Conservation (phyloP, 2,888 invertebrate species). For the Netelia fuscicornis region DNA sequence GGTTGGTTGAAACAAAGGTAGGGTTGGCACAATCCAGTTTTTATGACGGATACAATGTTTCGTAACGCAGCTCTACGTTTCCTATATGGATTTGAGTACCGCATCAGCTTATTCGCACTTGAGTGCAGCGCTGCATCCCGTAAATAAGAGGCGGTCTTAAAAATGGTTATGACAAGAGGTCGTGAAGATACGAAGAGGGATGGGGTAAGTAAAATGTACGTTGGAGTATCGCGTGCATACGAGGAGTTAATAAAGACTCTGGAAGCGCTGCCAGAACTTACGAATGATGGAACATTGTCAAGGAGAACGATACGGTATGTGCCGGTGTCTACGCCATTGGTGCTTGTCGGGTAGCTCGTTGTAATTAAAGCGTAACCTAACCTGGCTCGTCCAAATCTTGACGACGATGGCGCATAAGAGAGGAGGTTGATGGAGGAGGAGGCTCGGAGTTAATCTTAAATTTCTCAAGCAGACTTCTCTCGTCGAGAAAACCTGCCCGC, state of each 20-base stretch:
- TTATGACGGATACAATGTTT: no score
- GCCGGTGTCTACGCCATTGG: conserved; percentile 12
- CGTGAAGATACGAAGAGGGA: no score
- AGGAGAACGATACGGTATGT: conserved; percentile 15
- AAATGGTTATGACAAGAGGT: no score
- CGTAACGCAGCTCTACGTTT: no score
- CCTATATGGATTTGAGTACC: no score
- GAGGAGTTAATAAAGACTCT: conserved; percentile 1
- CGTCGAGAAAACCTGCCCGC: neutral
- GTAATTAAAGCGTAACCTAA: conserved; percentile 59
- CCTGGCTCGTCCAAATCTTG: conserved; percentile 22
- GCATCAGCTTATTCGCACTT: no score
- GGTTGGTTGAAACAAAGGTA: no score
- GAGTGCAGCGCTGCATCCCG: no score
- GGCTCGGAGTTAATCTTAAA: neutral
- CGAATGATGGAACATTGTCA: conserved; percentile 28
- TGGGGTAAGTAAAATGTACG: conserved; percentile 7
- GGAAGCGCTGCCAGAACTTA: conserved; percentile 21
- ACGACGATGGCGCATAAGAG: conserved; percentile 22
- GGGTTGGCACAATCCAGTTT: no score
- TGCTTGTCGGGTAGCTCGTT: conserved; percentile 48
- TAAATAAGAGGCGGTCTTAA: no score
- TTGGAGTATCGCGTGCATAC: conserved; percentile 6
- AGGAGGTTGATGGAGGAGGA: neutral
- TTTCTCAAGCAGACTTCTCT: neutral